These are phyloP conservation scores for Myotis vivesi DNA, from an alignment of 2,797 vertebrate species.

Conservation along the genomic window DNA sequence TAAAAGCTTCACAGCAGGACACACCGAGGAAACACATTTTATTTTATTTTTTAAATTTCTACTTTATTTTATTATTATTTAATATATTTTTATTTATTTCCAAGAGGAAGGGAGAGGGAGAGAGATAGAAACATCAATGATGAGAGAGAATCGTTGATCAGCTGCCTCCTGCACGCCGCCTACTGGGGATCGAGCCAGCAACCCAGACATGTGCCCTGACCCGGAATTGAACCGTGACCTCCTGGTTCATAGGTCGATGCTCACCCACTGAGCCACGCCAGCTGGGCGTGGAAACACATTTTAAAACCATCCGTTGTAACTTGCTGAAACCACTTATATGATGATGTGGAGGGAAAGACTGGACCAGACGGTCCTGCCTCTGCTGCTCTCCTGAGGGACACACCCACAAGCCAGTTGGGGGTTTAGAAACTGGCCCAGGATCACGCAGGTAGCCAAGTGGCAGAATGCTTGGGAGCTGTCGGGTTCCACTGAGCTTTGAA, in stretches of 20 bases:
- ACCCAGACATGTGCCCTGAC: no score
- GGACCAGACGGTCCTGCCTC: neutral
- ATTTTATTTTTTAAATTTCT: neutral
- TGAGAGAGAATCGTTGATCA: no score
- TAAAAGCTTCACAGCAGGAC: neutral
- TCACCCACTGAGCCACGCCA: no score
- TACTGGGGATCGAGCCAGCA: no score
- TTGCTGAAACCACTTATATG: neutral
- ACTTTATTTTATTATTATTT: no score
- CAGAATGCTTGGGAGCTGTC: neutral
- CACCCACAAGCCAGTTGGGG: neutral
- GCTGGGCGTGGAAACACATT: neutral
- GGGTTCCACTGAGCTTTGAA: slow-evolving; percentile 12
- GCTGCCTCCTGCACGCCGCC: no score
- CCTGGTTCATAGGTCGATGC: no score
- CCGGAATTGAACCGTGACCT: no score
- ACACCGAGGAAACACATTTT: neutral
- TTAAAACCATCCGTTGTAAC: neutral
- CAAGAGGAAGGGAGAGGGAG: no score
- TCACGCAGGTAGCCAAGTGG: neutral
- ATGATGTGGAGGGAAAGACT: neutral
- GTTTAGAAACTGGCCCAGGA: neutral
- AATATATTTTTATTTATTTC: no score
- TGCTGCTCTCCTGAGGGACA: neutral
- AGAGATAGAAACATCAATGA: no score